These are phyloP conservation scores for Emydoidea blandingii DNA, from an alignment of 2,797 vertebrate genomes.

Conservation along the genomic window DNA sequence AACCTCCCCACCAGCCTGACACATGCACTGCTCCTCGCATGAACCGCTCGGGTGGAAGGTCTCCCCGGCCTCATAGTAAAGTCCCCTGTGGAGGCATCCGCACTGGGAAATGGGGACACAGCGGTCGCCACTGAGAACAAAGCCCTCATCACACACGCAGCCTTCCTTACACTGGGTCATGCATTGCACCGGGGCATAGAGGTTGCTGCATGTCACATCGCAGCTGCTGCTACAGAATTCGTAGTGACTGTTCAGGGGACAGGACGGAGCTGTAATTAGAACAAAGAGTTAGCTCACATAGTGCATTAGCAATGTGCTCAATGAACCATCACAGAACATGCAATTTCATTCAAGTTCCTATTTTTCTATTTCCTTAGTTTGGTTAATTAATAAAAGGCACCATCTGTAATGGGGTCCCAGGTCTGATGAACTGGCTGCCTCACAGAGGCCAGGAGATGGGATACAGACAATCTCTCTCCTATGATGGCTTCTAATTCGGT, in stretches of 20 bases:
- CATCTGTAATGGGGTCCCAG: neutral
- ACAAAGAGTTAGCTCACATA: neutral
- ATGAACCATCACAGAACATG: neutral
- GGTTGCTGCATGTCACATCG: constrained; percentile 65
- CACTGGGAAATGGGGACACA: constrained; percentile 78
- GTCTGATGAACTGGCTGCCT: neutral
- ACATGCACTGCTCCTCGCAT: constrained; percentile 75
- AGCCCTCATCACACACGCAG: constrained; percentile 79
- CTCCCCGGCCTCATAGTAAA: constrained; percentile 54
- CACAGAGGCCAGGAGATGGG: neutral
- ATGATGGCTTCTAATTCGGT: neutral
- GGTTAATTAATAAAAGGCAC: neutral
- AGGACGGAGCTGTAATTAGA: neutral
- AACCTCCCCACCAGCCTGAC: constrained; percentile 42
- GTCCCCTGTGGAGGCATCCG: constrained; percentile 75
- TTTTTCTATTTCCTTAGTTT: neutral
- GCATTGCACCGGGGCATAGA: constrained; percentile 62
- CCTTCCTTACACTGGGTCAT: constrained; percentile 76
- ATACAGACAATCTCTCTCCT: neutral
- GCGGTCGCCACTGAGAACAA: constrained; percentile 68
- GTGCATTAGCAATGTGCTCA: neutral
- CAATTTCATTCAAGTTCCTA: neutral
- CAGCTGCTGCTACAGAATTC: constrained; percentile 77
- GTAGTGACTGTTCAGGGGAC: constrained; percentile 78
- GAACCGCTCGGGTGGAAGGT: constrained; percentile 59